Evolutionary conservation across 2,113 vertebrate species (phyloP).

Genomic region (Atrichornis clamosus): DNA sequence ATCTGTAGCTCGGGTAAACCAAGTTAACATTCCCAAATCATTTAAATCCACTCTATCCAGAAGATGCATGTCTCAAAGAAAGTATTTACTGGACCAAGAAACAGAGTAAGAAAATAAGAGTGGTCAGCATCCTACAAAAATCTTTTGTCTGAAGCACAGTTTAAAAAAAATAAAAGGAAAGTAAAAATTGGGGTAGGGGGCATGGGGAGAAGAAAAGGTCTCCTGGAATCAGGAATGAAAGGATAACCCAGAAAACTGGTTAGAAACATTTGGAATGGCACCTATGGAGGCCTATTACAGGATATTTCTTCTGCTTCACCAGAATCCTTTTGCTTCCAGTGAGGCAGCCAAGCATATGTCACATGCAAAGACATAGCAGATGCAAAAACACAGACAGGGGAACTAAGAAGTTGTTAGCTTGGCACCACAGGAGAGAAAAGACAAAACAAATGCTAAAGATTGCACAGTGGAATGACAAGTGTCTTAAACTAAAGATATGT

Average conservation of each 20-base stretch:
- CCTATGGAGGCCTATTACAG: not conserved
- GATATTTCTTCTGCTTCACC: not conserved
- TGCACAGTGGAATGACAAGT: not conserved
- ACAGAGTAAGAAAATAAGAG: not conserved
- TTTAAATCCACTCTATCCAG: not conserved
- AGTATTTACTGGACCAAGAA: not conserved
- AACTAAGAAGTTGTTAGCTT: not conserved
- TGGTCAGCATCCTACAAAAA: not conserved
- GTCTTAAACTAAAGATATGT: not conserved
- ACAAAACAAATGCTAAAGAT: slow-evolving; percentile 4
- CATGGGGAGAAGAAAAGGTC: fast-evolving
- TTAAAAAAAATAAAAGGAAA: no score
- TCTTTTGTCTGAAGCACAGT: not conserved
- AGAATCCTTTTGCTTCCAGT: not conserved
- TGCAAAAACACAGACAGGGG: not conserved
- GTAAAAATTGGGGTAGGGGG: not conserved
- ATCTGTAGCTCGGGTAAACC: not conserved
- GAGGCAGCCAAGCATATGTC: not conserved
- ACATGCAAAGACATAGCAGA: not conserved
- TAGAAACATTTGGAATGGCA: not conserved
- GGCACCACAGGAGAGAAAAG: not conserved
- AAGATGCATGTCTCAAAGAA: not conserved
- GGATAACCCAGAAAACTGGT: not conserved
- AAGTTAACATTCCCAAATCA: not conserved
- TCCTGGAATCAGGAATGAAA: not conserved